Conservation (phyloP, 2,113 vertebrate genomes). For the Variabilichromis moorii region DNA sequence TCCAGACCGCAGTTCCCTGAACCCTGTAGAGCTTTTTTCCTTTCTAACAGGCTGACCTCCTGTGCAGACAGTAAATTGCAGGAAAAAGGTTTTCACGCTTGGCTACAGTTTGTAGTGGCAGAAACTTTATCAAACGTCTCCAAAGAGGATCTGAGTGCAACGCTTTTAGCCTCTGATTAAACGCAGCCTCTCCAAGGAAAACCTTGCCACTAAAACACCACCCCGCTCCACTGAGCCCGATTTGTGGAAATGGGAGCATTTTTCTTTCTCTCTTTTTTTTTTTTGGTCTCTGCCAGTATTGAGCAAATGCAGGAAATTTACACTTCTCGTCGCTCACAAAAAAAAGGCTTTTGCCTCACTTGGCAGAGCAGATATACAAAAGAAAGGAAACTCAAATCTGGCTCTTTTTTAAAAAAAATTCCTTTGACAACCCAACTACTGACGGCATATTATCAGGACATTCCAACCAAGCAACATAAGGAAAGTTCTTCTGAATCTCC, state of each 20-base stretch:
- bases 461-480: not conserved
- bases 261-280: not conserved
- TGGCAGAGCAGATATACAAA: not conserved
- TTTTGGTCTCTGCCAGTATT: not conserved
- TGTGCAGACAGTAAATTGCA: constrained; percentile 61
- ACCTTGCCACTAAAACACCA: not conserved
- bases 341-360: not conserved
- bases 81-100: constrained; percentile 63
- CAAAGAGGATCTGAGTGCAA: constrained; percentile 23
- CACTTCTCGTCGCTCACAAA: not conserved
- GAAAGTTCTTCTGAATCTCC: not conserved
- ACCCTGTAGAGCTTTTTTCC: not conserved
- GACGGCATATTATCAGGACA: constrained; percentile 19
- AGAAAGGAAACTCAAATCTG: constrained; percentile 9
- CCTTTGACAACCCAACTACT: not conserved
- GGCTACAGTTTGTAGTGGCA: constrained; percentile 51
- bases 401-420: not conserved
- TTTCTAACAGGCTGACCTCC: constrained; percentile 9
- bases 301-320: not conserved
- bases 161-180: constrained; percentile 38
- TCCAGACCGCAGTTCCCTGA: constrained; percentile 6
- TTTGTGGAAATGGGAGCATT: constrained; percentile 21
- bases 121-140: constrained; percentile 59
- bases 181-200: constrained; percentile 17
- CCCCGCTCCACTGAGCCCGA: not conserved